phyloP scores from a whole-genome alignment of 2,797 vertebrate genomes.

The Nothura maculosa region DNA sequence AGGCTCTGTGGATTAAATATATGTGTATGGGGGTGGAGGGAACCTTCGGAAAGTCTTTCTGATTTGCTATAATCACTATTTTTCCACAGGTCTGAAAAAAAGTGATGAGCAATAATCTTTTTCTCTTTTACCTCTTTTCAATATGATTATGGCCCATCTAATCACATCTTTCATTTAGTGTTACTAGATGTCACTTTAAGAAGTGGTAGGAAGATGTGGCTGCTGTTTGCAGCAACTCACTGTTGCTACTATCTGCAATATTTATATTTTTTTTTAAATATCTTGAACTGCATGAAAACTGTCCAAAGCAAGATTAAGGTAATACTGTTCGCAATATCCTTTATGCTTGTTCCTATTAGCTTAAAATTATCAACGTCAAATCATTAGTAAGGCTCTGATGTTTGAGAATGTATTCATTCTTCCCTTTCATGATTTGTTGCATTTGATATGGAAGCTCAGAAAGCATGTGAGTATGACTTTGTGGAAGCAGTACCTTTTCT shows the following conservation, averaged over 20 bases:
- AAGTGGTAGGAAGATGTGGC: not conserved
- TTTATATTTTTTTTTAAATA: not conserved
- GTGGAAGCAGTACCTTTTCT: not conserved
- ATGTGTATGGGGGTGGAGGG: accelerated
- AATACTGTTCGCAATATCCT: not conserved
- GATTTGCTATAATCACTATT: not conserved
- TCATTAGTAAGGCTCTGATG: not conserved
- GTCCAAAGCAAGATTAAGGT: not conserved
- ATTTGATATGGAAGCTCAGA: not conserved
- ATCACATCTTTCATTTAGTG: accelerated
- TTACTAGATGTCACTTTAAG: not conserved
- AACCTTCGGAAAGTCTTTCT: not conserved
- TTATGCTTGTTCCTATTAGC: not conserved
- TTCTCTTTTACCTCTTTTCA: not conserved
- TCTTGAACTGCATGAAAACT: not conserved
- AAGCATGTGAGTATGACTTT: accelerated
- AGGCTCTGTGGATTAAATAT: not conserved
- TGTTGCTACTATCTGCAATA: accelerated
- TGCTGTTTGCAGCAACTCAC: not conserved
- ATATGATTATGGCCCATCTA: not conserved
- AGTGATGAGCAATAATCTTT: not conserved
- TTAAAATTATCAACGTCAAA: not conserved
- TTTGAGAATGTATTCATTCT: not conserved
- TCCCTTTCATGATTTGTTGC: not conserved
- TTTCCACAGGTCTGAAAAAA: not conserved